Evolutionary conservation across 2,113 vertebrate species (phyloP), one percentile per base, ranked within the genome.

Genomic region (Phyllostomus discolor): DNA sequence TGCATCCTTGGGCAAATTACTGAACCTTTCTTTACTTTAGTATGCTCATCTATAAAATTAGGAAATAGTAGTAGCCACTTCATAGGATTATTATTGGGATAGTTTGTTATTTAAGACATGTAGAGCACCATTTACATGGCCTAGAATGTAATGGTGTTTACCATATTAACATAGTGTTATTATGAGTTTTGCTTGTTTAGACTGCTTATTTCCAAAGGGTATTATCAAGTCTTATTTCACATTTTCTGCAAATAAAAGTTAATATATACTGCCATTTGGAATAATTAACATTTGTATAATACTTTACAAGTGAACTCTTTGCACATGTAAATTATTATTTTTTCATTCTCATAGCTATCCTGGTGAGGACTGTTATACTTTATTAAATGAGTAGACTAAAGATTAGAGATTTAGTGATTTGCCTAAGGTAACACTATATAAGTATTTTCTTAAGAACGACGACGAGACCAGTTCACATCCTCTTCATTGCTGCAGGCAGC

Each of bases 391-490:
- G 22, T 72, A 82, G 26, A 88, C 38, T 50, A 50, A 72, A 67
- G 57, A 48, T 67, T 19, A 59, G 69, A 52, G n/a, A 52, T 50
- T 82, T 78, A 78, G 90, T 62, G 69, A 83, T 76, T 88, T 88
- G 50, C 43, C n/a, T 70, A 62, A 92, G 52, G 35, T 48, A 80
- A 88, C 50, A 79, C 31, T 22, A 22, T 79, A 2, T 67, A 88
- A 76, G 28, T 54, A 64, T 88, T 96, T 90, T 52, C 52, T 81
- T 95, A 81, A 72, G 43, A 64, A 93, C 59, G 92, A 72, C 62
- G 33, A 67, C 24, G 52, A 91, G 46, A 64, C 22, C 35, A 91
- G 48, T 72, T 96, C 48, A 70, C 16, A 70, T 64, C 31, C 19
- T 94, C 64, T 91, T 96, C 43, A 89, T 19, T 33, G 43, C 31